phyloP scores from a whole-genome alignment of 2,888 invertebrate genomes.

The Poecilus cupreus region DNA sequence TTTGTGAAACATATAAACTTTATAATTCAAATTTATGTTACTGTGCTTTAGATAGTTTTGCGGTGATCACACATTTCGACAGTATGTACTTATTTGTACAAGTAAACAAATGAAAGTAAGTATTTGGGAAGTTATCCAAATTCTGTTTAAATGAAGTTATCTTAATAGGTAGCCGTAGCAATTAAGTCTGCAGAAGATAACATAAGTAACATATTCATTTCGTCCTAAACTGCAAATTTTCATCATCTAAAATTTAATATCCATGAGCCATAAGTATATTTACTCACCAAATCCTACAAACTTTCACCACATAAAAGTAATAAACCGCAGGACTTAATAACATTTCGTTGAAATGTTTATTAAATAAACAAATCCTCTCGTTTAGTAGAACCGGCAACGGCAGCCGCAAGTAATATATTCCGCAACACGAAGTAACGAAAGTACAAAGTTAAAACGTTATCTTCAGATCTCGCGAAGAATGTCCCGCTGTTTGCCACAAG shows the following conservation, averaged over 20 bases:
- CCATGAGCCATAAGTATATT: background rate
- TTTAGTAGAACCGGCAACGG: background rate
- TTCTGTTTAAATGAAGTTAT: background rate
- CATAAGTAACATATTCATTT: background rate
- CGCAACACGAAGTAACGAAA: conserved; percentile 2
- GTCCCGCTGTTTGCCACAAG: background rate
- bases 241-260: background rate
- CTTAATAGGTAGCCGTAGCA: background rate
- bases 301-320: background rate
- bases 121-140: no score
- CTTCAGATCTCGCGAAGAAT: background rate
- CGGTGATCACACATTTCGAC: no score
- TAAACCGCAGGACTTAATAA: background rate
- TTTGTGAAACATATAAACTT: no score
- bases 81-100: no score
- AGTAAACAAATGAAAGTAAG: no score
- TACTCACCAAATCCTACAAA: background rate
- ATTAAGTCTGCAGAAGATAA: background rate
- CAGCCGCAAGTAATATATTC: conserved; percentile 3
- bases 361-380: background rate
- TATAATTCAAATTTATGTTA: no score
- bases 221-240: background rate
- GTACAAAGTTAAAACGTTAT: conserved; percentile 25
- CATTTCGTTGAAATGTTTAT: background rate
- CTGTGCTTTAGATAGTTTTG: no score